Evolutionary conservation across 1,140 invertebrate genomes (phyloP).

Genomic region (Aphelinus certus): DNA sequence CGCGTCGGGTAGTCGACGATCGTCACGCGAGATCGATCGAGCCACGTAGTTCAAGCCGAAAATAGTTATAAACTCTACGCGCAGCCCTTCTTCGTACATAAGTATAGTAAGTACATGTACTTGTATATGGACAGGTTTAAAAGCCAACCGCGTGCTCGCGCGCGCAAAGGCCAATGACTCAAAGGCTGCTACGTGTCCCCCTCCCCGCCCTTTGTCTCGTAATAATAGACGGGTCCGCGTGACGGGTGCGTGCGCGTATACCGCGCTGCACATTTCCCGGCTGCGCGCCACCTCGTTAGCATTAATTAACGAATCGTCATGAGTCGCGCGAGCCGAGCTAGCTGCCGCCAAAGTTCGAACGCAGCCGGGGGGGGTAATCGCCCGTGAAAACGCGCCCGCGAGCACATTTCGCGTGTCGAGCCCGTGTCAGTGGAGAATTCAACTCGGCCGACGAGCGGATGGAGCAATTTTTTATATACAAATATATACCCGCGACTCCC

Average conservation of each 20-base stretch:
- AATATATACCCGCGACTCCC: too few species aligned
- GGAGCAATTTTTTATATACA: too few species aligned
- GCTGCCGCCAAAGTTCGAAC: too few species aligned
- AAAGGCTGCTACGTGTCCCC: not conserved
- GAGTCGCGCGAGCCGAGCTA: not conserved
- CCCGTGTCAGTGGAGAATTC: too few species aligned
- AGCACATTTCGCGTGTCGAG: too few species aligned
- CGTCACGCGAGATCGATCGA: too few species aligned
- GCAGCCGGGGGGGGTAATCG: not conserved
- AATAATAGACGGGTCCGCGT: slow-evolving; percentile 14
- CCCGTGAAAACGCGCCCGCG: slow-evolving; percentile 11
- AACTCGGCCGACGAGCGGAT: too few species aligned
- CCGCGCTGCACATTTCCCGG: slow-evolving; percentile 18
- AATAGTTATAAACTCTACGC: too few species aligned
- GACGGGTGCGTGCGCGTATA: not conserved
- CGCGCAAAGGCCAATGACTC: slow-evolving; percentile 31
- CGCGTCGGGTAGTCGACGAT: too few species aligned
- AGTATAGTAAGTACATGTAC: too few species aligned
- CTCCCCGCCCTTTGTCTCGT: not conserved
- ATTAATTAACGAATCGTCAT: slow-evolving; percentile 38
- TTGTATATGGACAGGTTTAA: not conserved
- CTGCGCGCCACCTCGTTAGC: slow-evolving; percentile 26
- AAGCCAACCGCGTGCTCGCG: not conserved
- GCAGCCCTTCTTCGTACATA: too few species aligned
- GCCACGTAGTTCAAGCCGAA: too few species aligned